These are phyloP conservation scores for Pyrochroa serraticornis DNA, from an alignment of 2,888 invertebrate genomes.

Conservation along the genomic window DNA sequence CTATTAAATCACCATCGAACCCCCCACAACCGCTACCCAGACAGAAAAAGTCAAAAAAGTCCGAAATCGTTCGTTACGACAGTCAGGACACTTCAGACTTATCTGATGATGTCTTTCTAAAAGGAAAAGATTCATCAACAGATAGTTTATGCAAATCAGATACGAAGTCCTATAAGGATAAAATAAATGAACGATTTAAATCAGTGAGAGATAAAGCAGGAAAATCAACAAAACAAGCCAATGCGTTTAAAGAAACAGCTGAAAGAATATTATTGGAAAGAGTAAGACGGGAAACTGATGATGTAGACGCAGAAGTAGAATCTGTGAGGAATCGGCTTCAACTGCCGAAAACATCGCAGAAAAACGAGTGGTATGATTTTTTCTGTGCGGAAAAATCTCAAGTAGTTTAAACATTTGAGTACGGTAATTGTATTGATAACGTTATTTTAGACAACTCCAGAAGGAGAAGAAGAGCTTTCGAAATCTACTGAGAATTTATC, in stretches of 20 bases:
- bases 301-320: conserved; percentile 40
- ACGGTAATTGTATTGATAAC: conserved; percentile 2
- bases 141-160: conserved; percentile 36
- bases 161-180: conserved; percentile 53
- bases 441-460: background rate
- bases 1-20: conserved; percentile 30
- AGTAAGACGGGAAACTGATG: conserved; percentile 43
- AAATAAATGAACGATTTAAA: conserved; percentile 53
- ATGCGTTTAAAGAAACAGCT: conserved; percentile 31
- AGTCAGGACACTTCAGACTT: conserved; percentile 37
- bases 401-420: conserved; percentile 30
- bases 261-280: conserved; percentile 41
- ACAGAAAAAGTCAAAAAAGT: background rate
- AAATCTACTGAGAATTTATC: no score
- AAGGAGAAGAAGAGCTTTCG: conserved; percentile 6
- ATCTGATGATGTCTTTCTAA: conserved; percentile 38
- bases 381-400: conserved; percentile 29
- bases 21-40: background rate
- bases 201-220: conserved; percentile 52
- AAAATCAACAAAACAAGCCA: conserved; percentile 42
- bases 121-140: conserved; percentile 20
- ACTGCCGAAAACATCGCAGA: conserved; percentile 16
- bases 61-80: conserved; percentile 20
- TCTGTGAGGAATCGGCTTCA: conserved; percentile 31
- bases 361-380: conserved; percentile 26